Percentiles rank a stretch among this genome's conserved stretches.
Conservation (phyloP, 2,888 invertebrate species). For the Mystacides longicornis region DNA sequence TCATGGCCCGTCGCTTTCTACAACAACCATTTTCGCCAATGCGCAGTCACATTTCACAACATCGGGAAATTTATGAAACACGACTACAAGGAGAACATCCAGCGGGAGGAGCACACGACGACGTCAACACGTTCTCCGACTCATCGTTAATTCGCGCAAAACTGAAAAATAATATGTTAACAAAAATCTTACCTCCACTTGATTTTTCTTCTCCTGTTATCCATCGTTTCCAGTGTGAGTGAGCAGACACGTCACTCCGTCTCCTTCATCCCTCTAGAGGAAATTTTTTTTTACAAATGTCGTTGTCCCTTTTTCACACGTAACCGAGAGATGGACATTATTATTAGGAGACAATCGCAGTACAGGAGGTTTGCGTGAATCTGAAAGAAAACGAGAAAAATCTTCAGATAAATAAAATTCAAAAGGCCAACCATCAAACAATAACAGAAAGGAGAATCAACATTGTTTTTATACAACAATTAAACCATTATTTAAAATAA, state of each 20-base stretch:
- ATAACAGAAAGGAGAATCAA: too few species aligned
- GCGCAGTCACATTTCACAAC: background rate
- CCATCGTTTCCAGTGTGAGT: slow-evolving; percentile 17
- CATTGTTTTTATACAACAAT: too few species aligned
- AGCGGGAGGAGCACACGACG: too few species aligned
- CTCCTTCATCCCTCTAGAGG: slow-evolving; percentile 24
- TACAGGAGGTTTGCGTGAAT: slow-evolving; percentile 5
- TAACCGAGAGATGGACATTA: slow-evolving; percentile 13
- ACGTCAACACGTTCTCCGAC: too few species aligned
- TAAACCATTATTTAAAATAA: too few species aligned
- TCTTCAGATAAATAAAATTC: too few species aligned
- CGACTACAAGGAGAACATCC: too few species aligned
- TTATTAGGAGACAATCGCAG: slow-evolving; percentile 18
- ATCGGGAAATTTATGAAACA: too few species aligned
- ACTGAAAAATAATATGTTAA: background rate
- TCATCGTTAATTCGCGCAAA: background rate
- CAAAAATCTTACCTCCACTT: slow-evolving; percentile 17
- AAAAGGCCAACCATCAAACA: too few species aligned
- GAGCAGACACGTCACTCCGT: slow-evolving; percentile 21
- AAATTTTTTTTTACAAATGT: slow-evolving; percentile 9
- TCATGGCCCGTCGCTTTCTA: background rate
- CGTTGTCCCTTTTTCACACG: slow-evolving; percentile 24
- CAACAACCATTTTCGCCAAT: background rate
- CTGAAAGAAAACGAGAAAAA: too few species aligned
- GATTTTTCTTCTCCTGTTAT: slow-evolving; percentile 21